Conservation (phyloP, 2,113 vertebrate species). For the Capricornis sumatraensis region DNA sequence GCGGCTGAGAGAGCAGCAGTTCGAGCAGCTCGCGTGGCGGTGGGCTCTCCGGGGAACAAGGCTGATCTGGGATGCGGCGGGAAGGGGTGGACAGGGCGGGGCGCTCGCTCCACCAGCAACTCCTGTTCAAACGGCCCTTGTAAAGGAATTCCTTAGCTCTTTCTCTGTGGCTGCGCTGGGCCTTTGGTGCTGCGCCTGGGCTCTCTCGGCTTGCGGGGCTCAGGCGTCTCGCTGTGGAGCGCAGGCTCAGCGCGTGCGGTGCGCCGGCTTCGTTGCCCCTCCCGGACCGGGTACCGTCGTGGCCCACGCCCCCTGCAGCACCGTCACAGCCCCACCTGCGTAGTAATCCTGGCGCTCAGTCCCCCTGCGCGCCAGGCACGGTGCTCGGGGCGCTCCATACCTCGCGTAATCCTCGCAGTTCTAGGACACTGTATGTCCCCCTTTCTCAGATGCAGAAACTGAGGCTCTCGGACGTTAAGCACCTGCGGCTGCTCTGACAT, state of each 20-base stretch:
- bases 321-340: background rate
- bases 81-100: background rate
- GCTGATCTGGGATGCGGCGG: background rate
- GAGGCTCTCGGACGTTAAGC: background rate
- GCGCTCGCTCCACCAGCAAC: background rate
- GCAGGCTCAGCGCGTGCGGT: fast-evolving
- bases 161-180: fast-evolving
- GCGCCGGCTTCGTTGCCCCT: fast-evolving
- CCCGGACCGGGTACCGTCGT: fast-evolving
- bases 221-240: fast-evolving
- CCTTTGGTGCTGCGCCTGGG: fast-evolving
- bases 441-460: background rate
- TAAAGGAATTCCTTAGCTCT: fast-evolving
- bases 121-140: background rate
- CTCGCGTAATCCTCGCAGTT: background rate
- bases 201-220: fast-evolving
- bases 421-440: fast-evolving
- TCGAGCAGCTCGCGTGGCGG: fast-evolving
- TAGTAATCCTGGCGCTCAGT: fast-evolving
- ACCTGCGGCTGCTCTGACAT: background rate
- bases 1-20: background rate
- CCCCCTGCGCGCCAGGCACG: fast-evolving
- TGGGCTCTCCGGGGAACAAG: fast-evolving
- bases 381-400: background rate
- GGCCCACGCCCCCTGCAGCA: background rate